Conservation (phyloP, 2,888 invertebrate species). For the Eucriotettix oculatus region DNA sequence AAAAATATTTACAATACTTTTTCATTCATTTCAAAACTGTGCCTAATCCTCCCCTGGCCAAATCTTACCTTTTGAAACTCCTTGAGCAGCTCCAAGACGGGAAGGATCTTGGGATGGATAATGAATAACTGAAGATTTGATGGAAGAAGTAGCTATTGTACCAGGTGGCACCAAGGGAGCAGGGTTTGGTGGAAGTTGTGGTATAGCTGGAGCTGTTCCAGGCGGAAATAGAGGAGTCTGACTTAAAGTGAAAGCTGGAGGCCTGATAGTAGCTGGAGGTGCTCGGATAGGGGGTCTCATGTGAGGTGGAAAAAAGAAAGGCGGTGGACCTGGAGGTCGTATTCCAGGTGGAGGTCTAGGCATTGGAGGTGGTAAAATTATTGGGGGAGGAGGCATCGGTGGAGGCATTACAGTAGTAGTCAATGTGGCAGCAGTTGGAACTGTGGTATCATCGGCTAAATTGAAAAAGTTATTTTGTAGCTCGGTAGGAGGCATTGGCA, state of each 20-base stretch:
- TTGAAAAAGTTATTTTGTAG: constrained; percentile 53
- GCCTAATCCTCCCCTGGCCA: constrained; percentile 10
- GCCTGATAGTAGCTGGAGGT: constrained; percentile 18
- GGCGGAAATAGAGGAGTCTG: constrained; percentile 12
- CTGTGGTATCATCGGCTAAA: constrained; percentile 27
- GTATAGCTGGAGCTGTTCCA: constrained; percentile 11
- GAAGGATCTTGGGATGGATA: constrained; percentile 98
- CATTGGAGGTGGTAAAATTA: constrained; percentile 26
- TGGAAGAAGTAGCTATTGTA: constrained; percentile 23
- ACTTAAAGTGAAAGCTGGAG: constrained; percentile 5
- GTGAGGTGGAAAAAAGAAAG: constrained; percentile 25
- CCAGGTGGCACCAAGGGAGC: constrained; percentile 15
- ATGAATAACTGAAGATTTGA: constrained; percentile 49
- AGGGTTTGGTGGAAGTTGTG: constrained; percentile 11
- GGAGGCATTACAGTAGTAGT: constrained; percentile 33
- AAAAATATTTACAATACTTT: too few relatives aligned
- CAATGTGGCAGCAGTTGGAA: constrained; percentile 26
- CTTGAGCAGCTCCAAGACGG: constrained; percentile 56
- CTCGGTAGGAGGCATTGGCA: constrained; percentile 44
- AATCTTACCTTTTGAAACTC: constrained; percentile 8
- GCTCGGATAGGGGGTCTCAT: constrained; percentile 26
- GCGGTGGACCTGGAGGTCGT: constrained; percentile 22
- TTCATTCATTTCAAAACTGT: too few relatives aligned
- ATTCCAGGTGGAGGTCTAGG: constrained; percentile 23
- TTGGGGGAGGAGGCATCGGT: constrained; percentile 29